A percentile compares a stretch with the other conserved stretches of the same genome.
Evolutionary conservation across 1,140 invertebrate genomes (phyloP).

Genomic region (Lepidurus packardi): DNA sequence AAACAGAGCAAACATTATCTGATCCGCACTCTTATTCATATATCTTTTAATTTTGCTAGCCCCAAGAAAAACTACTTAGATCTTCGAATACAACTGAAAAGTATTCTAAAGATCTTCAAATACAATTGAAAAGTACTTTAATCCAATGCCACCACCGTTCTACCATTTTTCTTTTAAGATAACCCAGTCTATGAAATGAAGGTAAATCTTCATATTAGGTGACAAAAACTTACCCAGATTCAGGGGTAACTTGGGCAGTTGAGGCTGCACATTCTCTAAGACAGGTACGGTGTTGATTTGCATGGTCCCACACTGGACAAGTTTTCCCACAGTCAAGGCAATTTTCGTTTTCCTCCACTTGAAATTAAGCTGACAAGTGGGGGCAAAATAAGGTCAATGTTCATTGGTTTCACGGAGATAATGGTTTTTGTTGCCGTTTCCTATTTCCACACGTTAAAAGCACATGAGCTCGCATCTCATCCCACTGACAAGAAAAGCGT

Average conservation of each 20-base stretch:
- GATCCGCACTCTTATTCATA: not conserved
- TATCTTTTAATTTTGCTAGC: not conserved
- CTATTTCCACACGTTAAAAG: not conserved
- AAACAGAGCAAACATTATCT: not conserved
- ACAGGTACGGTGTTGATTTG: slow-evolving; percentile 1
- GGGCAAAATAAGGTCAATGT: slow-evolving; percentile 5
- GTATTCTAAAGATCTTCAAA: no score
- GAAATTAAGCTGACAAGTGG: slow-evolving; percentile 14
- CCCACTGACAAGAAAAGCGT: not conserved
- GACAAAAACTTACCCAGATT: not conserved
- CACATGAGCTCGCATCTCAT: slow-evolving; percentile 7
- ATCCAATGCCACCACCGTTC: no score
- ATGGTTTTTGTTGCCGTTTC: not conserved
- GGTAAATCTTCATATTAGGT: no score
- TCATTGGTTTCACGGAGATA: slow-evolving; percentile 18
- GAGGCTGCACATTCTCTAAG: not conserved
- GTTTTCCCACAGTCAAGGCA: not conserved
- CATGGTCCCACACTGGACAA: slow-evolving; percentile 4
- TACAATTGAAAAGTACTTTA: no score
- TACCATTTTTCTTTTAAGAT: no score
- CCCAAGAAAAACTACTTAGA: no score
- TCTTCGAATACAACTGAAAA: no score
- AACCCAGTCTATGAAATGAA: no score
- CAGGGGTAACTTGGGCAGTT: not conserved
- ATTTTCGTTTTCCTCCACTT: not conserved